Base-by-base conservation (phyloP, 2,113 vertebrate species). In the Peromyscus californicus region DNA sequence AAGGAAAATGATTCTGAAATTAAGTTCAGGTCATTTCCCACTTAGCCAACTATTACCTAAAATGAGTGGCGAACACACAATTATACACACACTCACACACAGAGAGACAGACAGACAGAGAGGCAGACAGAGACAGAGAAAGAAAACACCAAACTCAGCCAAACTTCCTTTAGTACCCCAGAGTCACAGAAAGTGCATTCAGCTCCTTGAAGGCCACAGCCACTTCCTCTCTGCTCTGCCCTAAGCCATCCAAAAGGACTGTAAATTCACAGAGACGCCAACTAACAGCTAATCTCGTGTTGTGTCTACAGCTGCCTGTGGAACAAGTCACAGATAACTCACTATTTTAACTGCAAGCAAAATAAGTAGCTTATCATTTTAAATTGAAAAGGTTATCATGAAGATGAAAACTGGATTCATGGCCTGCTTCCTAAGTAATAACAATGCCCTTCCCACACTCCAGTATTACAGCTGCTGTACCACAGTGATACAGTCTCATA, bases 331-430 rank as follows among this genome's bases (percentile, higher is more conserved):
- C 42, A 69, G 79, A 90, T 88, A 80, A 94, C 33, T 96, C 9
- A 0, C 78, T 31, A 88, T 90, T 92, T 88, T 90, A 96, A 96
- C 88, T 75, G 72, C 48, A 96, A 94, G 90, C 93, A 83, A 97
- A 97, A 97, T 96, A 83, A 95, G 84, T 80, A 87, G 45, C 54
- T 74, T 95, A 39, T 80, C 48, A 51, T 87, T 96, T 92, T 65
- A 94, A 79, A 80, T 70, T 65, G 48, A 95, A 95, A 88, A 74
- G 69, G 10, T 17, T 95, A 7, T 70, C 91, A 89, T 84, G 79
- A 93, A 91, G 74, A 78, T 95, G 86, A 96, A 15, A 91, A 51
- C 36, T 80, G 84, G 31, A 96, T 88, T 92, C 72, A 29, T 63
- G 42, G 19, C 17, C 57, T 89, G 69, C 75, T 95, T 84, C 88